Base-by-base conservation (phyloP, 2,888 invertebrate genomes). In the Pherbina coryleti region DNA sequence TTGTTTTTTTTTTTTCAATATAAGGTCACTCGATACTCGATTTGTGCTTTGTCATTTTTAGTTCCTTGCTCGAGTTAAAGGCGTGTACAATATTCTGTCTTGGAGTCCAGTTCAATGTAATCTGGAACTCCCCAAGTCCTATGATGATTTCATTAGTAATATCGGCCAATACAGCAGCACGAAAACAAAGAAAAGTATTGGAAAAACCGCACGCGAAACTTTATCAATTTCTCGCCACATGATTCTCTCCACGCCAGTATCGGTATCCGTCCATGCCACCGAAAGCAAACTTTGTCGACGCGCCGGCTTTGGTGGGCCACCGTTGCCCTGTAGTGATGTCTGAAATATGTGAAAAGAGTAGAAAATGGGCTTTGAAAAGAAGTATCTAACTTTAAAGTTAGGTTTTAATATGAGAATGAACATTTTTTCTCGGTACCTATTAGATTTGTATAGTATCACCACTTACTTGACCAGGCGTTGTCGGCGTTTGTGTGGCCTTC, bases 131-230 rank as follows among this genome's bases (percentile, higher is more conserved):
- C 88, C 85, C 81, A 89, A 86, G 84, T 88, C 87, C 88, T 90
- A 89, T 87, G 90, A 89, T 64, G 93, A 93, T 85, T 93, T 94
- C 82, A 94, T 90, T 67, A 95, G 89, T 69, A 96, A 90, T 79
- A 95, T 93, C 0, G 95, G 95, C 95, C 95, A 96, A 89, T 95
- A 96, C 85, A 95, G 91, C 0, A 93, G 91, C 74, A 94, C 93
- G 87, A 96, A 95, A 22, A 95, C 91, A 22, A 94, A 91, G 89
- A 96, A 96, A n/a, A 95, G 87, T 19, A 93, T 92, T 8, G 96
- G 96, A 88, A 96, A 96, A 5, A 95, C 92, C 70, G 94, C 92
- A 72, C 95, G 91, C 4, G 95, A 95, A 4, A 94, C 91, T 84
- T 93, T 92, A 89, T 96, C 96, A 80, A 96, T 95, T 90, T 94